Evolutionary conservation across 1,140 invertebrate genomes (phyloP), one percentile per base, ranked within the genome.

Genomic region (Hetaerina americana): DNA sequence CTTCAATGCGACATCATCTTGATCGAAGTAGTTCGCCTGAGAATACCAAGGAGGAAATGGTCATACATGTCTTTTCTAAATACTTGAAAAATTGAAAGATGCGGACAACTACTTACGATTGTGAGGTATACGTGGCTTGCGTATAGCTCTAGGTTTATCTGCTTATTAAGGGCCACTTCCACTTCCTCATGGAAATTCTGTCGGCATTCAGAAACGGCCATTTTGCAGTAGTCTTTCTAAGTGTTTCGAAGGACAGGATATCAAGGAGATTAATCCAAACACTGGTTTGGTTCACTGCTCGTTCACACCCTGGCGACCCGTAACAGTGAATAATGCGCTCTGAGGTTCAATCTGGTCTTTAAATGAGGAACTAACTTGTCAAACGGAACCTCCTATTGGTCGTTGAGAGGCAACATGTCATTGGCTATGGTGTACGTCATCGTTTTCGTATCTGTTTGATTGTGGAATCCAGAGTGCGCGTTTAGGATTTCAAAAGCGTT

Each of bases 61-160:
- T 40, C 31, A 40, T 18, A 40, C 31, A 40, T 40, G n/a, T n/a
- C n/a, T n/a, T n/a, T n/a, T n/a, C n/a, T n/a, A n/a, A n/a, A n/a
- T n/a, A n/a, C n/a, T n/a, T n/a, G n/a, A n/a, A n/a, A n/a, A n/a
- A 40, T 40, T 8, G 31, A 40, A 8, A 40, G 31, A 40, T 40
- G 18, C 31, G 18, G 31, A n/a, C n/a, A n/a, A n/a, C n/a, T n/a
- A 81, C 85, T 85, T 81, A 94, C 92, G 91, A 95, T 92, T 25
- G 89, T 88, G 78, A 92, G 79, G 80, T 96, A 96, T 28, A 87
- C 86, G 79, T 96, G 95, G 79, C 87, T 89, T 6, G 93, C 92
- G 75, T 90, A 88, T 2, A 96, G 79, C 81, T 96, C 93, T 85
- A 94, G 82, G 81, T 95, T 95, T 76, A 96, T 95, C 81, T 96